Evolutionary conservation across 2,888 invertebrate species (phyloP).

Genomic region (Diarsia mendica): DNA sequence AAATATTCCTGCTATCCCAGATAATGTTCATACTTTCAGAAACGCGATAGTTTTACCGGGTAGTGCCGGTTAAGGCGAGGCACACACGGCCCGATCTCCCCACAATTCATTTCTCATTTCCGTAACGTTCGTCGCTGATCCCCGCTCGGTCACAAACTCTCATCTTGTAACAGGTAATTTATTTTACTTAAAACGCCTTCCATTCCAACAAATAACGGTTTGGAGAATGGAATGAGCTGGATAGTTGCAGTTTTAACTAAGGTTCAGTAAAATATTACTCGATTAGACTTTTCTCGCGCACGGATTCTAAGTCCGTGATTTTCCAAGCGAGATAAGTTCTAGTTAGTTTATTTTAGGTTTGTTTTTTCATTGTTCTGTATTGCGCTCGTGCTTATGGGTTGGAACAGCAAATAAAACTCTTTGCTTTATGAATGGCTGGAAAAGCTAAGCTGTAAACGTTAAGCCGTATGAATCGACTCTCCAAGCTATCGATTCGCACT

Average conservation of each 20-base stretch:
- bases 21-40: slow-evolving; percentile 64
- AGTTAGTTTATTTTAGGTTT: slow-evolving; percentile 27
- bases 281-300: slow-evolving; percentile 68
- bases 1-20: slow-evolving; percentile 58
- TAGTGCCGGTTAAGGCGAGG: slow-evolving; percentile 58
- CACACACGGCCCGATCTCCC: slow-evolving; percentile 70
- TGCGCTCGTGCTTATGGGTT: slow-evolving; percentile 11
- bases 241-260: slow-evolving; percentile 71
- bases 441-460: slow-evolving; percentile 30
- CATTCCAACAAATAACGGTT: slow-evolving; percentile 77
- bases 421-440: slow-evolving; percentile 6
- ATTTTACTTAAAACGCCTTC: slow-evolving; percentile 80
- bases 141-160: slow-evolving; percentile 76
- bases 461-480: slow-evolving; percentile 39
- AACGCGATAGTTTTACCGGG: slow-evolving; percentile 65
- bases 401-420: slow-evolving; percentile 18
- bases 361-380: slow-evolving; percentile 8
- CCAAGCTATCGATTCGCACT: slow-evolving; percentile 35
- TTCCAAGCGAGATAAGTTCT: slow-evolving; percentile 43
- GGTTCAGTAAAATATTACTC: slow-evolving; percentile 69
- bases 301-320: slow-evolving; percentile 54
- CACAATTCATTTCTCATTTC: slow-evolving; percentile 85
- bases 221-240: slow-evolving; percentile 67
- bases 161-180: slow-evolving; percentile 80
- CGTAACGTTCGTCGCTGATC: slow-evolving; percentile 74